Evolutionary conservation across 2,797 vertebrate species (phyloP), one percentile per base, ranked within the genome.

Genomic region (Pangasius macronema): DNA sequence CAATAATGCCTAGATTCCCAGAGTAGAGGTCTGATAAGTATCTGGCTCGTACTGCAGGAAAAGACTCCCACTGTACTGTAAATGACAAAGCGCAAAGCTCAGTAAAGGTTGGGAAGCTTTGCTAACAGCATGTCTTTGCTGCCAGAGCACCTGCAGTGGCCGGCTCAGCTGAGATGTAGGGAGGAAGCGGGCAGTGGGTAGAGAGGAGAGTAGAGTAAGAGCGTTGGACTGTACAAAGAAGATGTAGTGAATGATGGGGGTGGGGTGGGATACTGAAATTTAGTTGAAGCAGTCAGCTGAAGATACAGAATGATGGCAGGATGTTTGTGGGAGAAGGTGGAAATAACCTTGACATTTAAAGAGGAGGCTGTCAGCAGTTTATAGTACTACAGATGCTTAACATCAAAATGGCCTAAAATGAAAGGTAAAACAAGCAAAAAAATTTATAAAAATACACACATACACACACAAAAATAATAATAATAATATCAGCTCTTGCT

Each of bases 91-190:
- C 10, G 30, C 33, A 57, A 39, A 59, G 33, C 77, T 46, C 75
- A 86, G 86, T 73, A 36, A 85, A 85, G 83, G 82, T 85, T 77
- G 86, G 73, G 68, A 83, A 87, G 83, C 61, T 88, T 61, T 81
- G 83, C 59, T 84, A 89, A 90, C 86, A 86, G 87, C 85, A 81
- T 75, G 90, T 85, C 86, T 79, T 87, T 83, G 87, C 65, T 67
- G 82, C 82, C 87, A 82, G 85, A 75, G 79, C 86, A 65, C 80
- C 82, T 59, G 49, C 75, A 61, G 76, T 42, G 65, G n/a, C 77
- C 14, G 36, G 63, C 30, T 70, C 33, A 5, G 4, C 33, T 36
- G 65, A 67, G 65, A 77, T 53, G 57, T 8, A 51, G 30, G 16
- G 42, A 65, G 59, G 59, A 85, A 63, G 57, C 22, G 57, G 51